A percentile compares a stretch with the other conserved stretches of the same genome.
These are phyloP conservation scores for Opisthograptis luteolata DNA, from an alignment of 2,888 invertebrate species.

Conservation along the genomic window DNA sequence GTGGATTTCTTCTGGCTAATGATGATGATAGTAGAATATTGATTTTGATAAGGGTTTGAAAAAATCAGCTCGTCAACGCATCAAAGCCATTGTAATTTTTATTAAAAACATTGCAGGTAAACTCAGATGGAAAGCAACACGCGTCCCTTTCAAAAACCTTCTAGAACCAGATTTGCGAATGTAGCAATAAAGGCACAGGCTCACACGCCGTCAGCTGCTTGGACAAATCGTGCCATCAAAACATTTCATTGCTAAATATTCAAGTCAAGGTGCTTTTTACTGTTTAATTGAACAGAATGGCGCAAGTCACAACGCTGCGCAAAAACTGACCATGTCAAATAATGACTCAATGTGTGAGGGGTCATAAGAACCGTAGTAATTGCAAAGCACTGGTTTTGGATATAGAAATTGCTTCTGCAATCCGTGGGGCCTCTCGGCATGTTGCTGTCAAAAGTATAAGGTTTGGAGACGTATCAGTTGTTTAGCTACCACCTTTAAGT, in stretches of 20 bases:
- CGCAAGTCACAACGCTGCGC: constrained; percentile 18
- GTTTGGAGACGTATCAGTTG: too few relatives aligned
- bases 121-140: too few relatives aligned
- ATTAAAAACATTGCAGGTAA: too few relatives aligned
- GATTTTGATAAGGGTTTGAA: too few relatives aligned
- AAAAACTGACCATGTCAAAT: constrained; percentile 22
- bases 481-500: too few relatives aligned
- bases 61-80: too few relatives aligned
- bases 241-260: constrained; percentile 27
- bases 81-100: too few relatives aligned
- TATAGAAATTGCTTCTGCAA: not conserved
- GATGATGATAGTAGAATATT: too few relatives aligned
- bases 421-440: too few relatives aligned
- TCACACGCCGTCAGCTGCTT: constrained; percentile 1
- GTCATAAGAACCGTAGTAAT: constrained; percentile 6
- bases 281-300: constrained; percentile 25
- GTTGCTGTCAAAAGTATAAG: too few relatives aligned
- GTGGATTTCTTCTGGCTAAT: too few relatives aligned
- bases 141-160: constrained; percentile 28
- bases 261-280: constrained; percentile 29
- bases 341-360: constrained; percentile 7
- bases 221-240: constrained; percentile 17
- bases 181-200: constrained; percentile 18
- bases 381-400: not conserved
- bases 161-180: constrained; percentile 27